Percentiles rank a stretch among this genome's conserved stretches.
Evolutionary conservation across 2,113 vertebrate species (phyloP).

Genomic region (Chaetura pelagica): DNA sequence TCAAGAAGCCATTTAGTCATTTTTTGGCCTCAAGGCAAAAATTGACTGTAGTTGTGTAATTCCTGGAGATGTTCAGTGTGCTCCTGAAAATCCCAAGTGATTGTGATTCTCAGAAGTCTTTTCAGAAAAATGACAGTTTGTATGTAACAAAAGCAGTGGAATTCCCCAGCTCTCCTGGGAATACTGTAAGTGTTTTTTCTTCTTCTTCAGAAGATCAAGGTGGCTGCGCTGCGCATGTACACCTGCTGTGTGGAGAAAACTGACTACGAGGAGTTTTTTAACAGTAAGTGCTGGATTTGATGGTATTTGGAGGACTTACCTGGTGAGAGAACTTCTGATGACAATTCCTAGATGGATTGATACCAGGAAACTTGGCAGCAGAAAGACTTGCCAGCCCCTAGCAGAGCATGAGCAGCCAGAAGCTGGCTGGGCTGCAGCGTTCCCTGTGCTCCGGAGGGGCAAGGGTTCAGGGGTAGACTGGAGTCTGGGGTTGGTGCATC

Average conservation of each 20-base stretch:
- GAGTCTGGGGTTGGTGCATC: neutral
- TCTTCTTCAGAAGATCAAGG: slow-evolving; percentile 92
- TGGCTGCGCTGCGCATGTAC: slow-evolving; percentile 97
- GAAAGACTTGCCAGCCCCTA: neutral
- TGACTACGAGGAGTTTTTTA: slow-evolving; percentile 95
- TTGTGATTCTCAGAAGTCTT: neutral
- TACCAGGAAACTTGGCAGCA: neutral
- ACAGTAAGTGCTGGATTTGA: slow-evolving; percentile 82
- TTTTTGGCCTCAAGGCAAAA: neutral
- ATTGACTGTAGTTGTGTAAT: neutral
- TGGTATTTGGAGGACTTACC: neutral
- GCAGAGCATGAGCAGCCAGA: neutral
- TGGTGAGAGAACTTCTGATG: neutral
- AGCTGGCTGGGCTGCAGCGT: neutral
- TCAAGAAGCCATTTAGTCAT: neutral
- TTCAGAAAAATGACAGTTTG: neutral
- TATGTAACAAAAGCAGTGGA: neutral
- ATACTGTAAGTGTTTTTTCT: slow-evolving; percentile 45
- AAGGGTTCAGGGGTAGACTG: neutral
- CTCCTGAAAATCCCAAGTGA: neutral
- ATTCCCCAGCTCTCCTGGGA: neutral
- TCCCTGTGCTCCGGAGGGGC: neutral
- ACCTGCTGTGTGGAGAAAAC: slow-evolving; percentile 96
- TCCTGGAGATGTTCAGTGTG: neutral
- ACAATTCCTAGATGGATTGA: neutral